Evolutionary conservation across 2,888 invertebrate genomes (phyloP).

Genomic region (Ischnura elegans): DNA sequence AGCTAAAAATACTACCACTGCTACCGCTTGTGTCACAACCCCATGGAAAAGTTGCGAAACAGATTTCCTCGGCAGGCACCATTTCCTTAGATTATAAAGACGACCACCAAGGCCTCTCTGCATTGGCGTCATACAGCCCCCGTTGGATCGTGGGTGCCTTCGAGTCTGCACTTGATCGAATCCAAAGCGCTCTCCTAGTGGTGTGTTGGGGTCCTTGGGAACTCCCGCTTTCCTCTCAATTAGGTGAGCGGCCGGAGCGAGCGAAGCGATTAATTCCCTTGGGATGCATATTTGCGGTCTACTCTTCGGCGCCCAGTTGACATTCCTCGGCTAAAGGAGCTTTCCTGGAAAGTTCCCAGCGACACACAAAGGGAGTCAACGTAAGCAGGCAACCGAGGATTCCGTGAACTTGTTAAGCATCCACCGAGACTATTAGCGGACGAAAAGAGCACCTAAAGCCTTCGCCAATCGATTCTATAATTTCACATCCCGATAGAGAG

Average conservation of each 20-base stretch:
- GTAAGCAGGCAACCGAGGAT: not conserved
- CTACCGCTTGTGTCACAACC: no score
- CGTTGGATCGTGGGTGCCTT: not conserved
- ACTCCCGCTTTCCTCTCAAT: not conserved
- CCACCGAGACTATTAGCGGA: not conserved
- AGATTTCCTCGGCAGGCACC: no score
- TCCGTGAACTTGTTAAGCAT: not conserved
- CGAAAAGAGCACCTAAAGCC: not conserved
- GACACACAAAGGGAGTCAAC: not conserved
- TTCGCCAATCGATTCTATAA: not conserved
- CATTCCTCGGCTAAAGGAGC: not conserved
- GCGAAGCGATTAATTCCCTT: not conserved
- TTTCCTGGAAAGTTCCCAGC: not conserved
- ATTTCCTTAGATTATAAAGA: no score
- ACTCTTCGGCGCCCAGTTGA: not conserved
- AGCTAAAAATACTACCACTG: no score
- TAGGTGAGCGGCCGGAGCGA: not conserved
- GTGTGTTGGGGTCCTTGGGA: not conserved
- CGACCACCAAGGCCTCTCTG: not conserved
- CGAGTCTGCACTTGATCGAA: not conserved
- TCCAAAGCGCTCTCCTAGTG: not conserved
- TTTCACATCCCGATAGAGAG: no score
- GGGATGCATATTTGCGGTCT: constrained; percentile 7
- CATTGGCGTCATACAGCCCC: not conserved
- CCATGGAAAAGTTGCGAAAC: no score